Conservation (phyloP, 2,888 invertebrate species). For the Diaperis boleti region DNA sequence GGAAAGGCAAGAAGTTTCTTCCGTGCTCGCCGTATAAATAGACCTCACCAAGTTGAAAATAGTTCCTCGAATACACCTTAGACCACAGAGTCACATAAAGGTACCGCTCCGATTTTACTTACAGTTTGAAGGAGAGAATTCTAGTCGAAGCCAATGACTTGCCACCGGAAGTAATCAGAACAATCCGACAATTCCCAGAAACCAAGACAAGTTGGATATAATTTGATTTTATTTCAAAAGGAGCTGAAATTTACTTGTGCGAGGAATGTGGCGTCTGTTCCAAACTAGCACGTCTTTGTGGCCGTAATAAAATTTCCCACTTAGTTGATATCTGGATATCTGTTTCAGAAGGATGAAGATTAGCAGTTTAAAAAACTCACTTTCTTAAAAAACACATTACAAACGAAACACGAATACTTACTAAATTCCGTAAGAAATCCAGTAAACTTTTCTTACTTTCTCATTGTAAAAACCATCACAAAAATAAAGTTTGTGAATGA, state of each 20-base stretch:
- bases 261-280: not conserved
- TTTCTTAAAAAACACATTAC: not conserved
- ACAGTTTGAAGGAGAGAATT: conserved; percentile 2
- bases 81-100: conserved; percentile 9
- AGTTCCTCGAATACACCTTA: conserved; percentile 4
- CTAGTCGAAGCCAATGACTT: conserved; percentile 11
- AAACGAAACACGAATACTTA: not conserved
- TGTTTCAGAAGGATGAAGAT: too few relatives aligned
- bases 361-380: not conserved
- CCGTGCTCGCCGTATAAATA: not conserved
- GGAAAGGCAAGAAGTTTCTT: not conserved
- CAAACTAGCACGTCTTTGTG: conserved; percentile 2
- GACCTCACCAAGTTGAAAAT: conserved; percentile 8
- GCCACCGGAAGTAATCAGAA: conserved; percentile 10
- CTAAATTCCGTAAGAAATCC: conserved; percentile 1
- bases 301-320: not conserved
- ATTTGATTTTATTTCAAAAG: conserved; percentile 16
- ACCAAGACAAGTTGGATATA: conserved; percentile 3
- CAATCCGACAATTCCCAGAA: conserved; percentile 8
- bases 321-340: not conserved
- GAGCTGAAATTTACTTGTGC: not conserved
- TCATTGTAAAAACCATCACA: conserved; percentile 32
- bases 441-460: not conserved
- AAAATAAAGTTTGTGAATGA: conserved; percentile 26
- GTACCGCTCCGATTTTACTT: conserved; percentile 8